Evolutionary conservation across 2,888 invertebrate genomes (phyloP).

Genomic region (Lasioglossum vierecki): DNA sequence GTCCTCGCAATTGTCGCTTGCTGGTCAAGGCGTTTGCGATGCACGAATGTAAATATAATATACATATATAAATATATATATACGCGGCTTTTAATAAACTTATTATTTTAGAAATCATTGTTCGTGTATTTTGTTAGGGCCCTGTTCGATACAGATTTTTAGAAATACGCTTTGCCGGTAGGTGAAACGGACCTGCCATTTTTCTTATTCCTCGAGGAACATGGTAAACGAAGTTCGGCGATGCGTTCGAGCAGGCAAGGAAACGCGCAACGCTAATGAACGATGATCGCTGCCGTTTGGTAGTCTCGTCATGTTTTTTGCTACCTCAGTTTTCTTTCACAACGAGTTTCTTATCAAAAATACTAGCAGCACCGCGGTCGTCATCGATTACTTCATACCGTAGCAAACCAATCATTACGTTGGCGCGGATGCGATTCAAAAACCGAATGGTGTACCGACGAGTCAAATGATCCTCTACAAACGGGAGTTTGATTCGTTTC

Average conservation of each 20-base stretch:
- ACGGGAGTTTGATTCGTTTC: neutral
- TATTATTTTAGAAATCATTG: conserved; percentile 53
- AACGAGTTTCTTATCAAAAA: conserved; percentile 18
- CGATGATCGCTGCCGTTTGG: neutral
- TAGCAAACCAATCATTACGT: neutral
- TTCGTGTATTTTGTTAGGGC: conserved; percentile 29
- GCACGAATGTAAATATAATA: conserved; percentile 14
- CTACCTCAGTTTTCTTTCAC: neutral
- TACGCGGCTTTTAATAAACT: conserved; percentile 57
- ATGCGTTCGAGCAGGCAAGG: neutral
- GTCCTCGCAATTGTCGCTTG: conserved; percentile 62
- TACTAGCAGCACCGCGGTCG: conserved; percentile 9
- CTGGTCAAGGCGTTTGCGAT: conserved; percentile 71
- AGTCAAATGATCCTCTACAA: neutral
- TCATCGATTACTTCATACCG: neutral
- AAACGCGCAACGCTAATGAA: conserved; percentile 17
- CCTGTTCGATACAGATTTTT: conserved; percentile 19
- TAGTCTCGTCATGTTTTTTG: neutral
- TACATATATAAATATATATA: conserved; percentile 15
- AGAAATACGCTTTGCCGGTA: conserved; percentile 2
- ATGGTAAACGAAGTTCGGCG: neutral
- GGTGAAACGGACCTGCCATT: conserved; percentile 31
- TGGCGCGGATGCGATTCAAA: neutral
- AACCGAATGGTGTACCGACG: neutral
- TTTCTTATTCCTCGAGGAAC: conserved; percentile 3